A percentile compares a stretch with the other conserved stretches of the same genome.
These are phyloP conservation scores for Chirona hameri DNA, from an alignment of 2,888 invertebrate species.

Conservation along the genomic window DNA sequence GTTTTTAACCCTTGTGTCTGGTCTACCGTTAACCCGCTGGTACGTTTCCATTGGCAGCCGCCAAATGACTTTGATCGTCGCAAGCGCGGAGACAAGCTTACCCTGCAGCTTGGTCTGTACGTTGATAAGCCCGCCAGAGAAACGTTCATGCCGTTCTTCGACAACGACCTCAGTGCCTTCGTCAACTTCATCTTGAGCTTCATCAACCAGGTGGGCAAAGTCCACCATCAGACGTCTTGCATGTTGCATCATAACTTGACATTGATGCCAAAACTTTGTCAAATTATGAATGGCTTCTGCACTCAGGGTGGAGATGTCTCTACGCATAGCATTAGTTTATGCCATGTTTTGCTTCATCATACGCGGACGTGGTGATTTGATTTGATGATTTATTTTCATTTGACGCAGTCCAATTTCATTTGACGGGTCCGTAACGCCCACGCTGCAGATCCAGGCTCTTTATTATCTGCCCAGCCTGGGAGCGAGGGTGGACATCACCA, in stretches of 20 bases:
- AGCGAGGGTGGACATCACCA: constrained; percentile 32
- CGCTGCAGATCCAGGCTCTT: constrained; percentile 33
- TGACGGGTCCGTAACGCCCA: background rate
- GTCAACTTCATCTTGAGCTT: constrained; percentile 37
- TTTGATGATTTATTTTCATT: too few species aligned
- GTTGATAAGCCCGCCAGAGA: constrained; percentile 1
- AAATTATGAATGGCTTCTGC: too few species aligned
- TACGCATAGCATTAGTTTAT: too few species aligned
- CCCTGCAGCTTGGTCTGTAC: background rate
- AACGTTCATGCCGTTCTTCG: constrained; percentile 2
- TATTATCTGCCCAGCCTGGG: constrained; percentile 33
- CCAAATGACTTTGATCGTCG: background rate
- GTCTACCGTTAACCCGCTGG: too few species aligned
- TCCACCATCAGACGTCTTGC: too few species aligned
- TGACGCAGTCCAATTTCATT: too few species aligned
- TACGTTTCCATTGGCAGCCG: background rate
- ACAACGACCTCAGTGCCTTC: constrained; percentile 30
- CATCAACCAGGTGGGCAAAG: constrained; percentile 36
- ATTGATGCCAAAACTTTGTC: too few species aligned
- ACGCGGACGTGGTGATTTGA: too few species aligned
- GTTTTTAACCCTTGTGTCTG: background rate
- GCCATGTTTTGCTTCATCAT: too few species aligned
- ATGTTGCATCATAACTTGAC: too few species aligned
- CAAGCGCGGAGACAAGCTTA: background rate
- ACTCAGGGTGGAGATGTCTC: too few species aligned